Conservation (phyloP, 2,797 vertebrate genomes). For the Crenichthys baileyi region DNA sequence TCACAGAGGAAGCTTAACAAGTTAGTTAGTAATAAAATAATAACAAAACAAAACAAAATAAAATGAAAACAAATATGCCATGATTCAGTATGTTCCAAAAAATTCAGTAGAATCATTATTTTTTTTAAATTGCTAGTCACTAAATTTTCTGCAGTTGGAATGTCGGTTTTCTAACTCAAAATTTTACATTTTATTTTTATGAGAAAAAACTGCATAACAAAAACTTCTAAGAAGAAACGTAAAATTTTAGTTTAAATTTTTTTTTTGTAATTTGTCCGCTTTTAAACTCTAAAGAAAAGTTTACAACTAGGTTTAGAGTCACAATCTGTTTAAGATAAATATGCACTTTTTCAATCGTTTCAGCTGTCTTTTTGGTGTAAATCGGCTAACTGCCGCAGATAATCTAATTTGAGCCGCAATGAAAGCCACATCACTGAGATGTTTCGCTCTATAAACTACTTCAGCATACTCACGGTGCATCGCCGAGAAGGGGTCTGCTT, state of each 20-base stretch:
- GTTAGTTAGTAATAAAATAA: not conserved
- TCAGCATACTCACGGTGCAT: conserved; percentile 98
- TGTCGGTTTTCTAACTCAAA: not conserved
- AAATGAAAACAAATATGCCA: not conserved
- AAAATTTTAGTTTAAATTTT: not conserved
- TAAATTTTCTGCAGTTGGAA: not conserved
- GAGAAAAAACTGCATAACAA: not conserved
- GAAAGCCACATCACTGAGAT: conserved; percentile 20
- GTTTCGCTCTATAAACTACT: conserved; percentile 59
- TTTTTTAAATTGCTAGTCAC: not conserved
- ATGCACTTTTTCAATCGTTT: not conserved
- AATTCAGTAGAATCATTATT: not conserved
- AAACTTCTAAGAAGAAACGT: fast-evolving
- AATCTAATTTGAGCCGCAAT: not conserved
- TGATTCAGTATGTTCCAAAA: not conserved
- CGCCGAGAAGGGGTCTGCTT: conserved; percentile 97
- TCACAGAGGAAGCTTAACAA: conserved; percentile 10
- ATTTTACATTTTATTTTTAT: not conserved
- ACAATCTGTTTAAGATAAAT: not conserved
- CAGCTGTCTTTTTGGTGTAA: not conserved
- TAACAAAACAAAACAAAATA: not conserved
- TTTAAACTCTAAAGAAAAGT: not conserved
- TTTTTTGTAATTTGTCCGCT: not conserved
- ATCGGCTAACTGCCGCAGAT: not conserved
- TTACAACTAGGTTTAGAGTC: conserved; percentile 2